Evolutionary conservation across 1,140 invertebrate genomes (phyloP).

Genomic region (Octopus bimaculoides): DNA sequence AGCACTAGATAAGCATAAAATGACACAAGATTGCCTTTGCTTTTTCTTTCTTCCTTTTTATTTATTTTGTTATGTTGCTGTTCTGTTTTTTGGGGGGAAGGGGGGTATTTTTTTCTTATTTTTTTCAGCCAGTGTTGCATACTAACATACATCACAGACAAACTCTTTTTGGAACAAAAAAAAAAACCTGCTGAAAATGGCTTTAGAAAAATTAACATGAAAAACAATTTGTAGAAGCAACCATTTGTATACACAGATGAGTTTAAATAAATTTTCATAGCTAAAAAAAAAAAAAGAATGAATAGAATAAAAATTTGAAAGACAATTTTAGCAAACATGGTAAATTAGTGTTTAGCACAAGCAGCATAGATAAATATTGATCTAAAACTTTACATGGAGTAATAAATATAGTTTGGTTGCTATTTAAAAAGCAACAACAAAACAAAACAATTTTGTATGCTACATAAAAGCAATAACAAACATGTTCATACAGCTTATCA

Average conservation of each 20-base stretch:
- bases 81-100: neutral
- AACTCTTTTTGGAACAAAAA: neutral
- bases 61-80: neutral
- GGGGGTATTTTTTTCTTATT: neutral
- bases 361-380: neutral
- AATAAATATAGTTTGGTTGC: neutral
- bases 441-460: neutral
- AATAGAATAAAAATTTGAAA: neutral
- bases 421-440: neutral
- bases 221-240: neutral
- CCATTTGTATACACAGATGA: too few species aligned
- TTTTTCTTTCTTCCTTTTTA: neutral
- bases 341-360: neutral
- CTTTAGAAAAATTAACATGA: neutral
- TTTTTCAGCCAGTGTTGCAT: neutral
- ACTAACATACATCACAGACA: neutral
- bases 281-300: neutral
- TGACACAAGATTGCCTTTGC: neutral
- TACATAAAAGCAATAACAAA: neutral
- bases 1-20: neutral
- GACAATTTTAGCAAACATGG: neutral
- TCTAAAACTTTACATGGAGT: neutral
- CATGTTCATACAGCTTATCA: neutral
- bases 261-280: neutral
- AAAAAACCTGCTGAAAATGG: neutral